Evolutionary conservation across 2,113 vertebrate genomes (phyloP).

Genomic region (Mormyrus lacerda): DNA sequence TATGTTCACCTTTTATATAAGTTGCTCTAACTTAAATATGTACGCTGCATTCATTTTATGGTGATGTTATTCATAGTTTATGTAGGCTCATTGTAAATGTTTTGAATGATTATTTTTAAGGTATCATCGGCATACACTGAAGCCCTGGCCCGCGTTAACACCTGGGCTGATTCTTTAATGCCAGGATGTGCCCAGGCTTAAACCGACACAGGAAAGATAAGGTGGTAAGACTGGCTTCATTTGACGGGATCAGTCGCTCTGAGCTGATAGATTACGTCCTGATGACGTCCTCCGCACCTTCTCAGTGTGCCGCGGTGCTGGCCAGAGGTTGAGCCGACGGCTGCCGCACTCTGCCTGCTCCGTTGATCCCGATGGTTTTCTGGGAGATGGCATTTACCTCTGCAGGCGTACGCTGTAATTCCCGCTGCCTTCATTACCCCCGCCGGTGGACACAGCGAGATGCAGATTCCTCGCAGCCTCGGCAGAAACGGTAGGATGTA

Average conservation of each 20-base stretch:
- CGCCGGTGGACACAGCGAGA: not conserved
- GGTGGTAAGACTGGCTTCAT: not conserved
- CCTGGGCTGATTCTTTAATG: not conserved
- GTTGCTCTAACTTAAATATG: not conserved
- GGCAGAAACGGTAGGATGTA: not conserved
- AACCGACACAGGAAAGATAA: not conserved
- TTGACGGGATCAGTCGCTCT: not conserved
- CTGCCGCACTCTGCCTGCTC: no score
- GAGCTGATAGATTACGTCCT: not conserved
- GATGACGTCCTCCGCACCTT: no score
- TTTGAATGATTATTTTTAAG: not conserved
- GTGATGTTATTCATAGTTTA: not conserved
- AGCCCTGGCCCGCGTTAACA: not conserved
- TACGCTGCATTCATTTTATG: not conserved
- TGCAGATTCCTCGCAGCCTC: not conserved
- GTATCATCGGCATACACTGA: not conserved
- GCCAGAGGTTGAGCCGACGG: not conserved
- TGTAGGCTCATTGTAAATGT: not conserved
- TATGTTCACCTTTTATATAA: not conserved
- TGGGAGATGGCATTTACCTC: not conserved
- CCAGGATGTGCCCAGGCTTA: not conserved
- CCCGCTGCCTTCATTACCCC: not conserved
- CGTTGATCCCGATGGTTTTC: not conserved
- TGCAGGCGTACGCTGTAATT: not conserved
- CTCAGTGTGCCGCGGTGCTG: not conserved